These are phyloP conservation scores for Drosophila hamatofila DNA, from an alignment of 2,888 invertebrate species.

Conservation along the genomic window DNA sequence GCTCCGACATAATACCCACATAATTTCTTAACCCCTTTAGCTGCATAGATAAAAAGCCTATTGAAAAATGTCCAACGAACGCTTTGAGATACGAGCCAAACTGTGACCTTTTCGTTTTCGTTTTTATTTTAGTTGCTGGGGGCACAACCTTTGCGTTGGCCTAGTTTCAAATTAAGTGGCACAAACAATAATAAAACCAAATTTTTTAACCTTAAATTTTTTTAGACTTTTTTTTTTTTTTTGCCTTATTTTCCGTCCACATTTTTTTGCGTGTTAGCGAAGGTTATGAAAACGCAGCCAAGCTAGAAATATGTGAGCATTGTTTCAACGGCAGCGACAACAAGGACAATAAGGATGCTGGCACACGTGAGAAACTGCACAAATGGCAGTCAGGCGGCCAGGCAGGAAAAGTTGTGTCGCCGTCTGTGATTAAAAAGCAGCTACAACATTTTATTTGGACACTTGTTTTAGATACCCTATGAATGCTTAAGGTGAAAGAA, in stretches of 20 bases:
- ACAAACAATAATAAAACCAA: slow-evolving; percentile 51
- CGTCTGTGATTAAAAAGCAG: slow-evolving; percentile 71
- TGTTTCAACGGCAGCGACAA: slow-evolving; percentile 50
- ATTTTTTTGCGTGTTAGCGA: slow-evolving; percentile 38
- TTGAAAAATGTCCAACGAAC: slow-evolving; percentile 11
- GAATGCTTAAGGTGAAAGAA: background rate
- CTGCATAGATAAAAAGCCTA: slow-evolving; percentile 20
- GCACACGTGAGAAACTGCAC: slow-evolving; percentile 68
- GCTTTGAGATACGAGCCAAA: slow-evolving; percentile 9
- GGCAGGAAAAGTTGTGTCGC: slow-evolving; percentile 53
- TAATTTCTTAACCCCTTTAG: slow-evolving; percentile 3
- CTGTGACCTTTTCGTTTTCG: slow-evolving; percentile 37
- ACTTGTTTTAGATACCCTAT: slow-evolving; percentile 5
- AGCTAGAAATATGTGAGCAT: slow-evolving; percentile 57
- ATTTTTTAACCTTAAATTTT: slow-evolving; percentile 68
- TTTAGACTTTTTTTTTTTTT: background rate
- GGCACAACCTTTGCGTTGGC: slow-evolving; percentile 53
- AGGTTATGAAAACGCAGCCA: slow-evolving; percentile 61
- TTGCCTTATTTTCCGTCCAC: background rate
- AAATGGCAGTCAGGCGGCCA: slow-evolving; percentile 52
- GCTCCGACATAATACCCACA: background rate
- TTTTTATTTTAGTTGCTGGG: slow-evolving; percentile 15
- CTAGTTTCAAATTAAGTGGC: slow-evolving; percentile 67
- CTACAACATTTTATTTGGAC: slow-evolving; percentile 23
- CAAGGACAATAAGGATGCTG: slow-evolving; percentile 38